Percentiles rank a stretch among this genome's conserved stretches.
Conservation (phyloP, 2,113 vertebrate species). For the Oreotrochilus melanogaster region DNA sequence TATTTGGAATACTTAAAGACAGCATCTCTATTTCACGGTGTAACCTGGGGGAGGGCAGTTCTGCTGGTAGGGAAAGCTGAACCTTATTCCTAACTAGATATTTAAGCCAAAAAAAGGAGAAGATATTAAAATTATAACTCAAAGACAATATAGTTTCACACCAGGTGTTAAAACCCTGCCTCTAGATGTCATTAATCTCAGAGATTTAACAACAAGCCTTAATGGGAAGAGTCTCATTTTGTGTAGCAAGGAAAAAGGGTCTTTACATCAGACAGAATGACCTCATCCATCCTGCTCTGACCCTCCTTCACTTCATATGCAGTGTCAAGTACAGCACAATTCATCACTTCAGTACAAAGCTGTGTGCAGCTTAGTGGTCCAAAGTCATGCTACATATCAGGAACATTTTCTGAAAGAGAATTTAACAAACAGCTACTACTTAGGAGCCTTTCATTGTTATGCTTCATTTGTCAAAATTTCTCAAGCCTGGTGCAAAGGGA, state of each 20-base stretch:
- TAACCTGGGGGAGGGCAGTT: not conserved
- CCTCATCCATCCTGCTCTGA: slow-evolving; percentile 5
- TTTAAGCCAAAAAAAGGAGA: not conserved
- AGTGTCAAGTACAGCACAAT: slow-evolving; percentile 10
- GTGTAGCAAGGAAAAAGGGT: not conserved
- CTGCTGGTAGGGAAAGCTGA: not conserved
- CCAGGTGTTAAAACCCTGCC: slow-evolving; percentile 1
- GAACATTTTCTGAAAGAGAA: not conserved
- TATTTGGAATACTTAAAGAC: not conserved
- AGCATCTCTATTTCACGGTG: not conserved
- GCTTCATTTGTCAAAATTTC: not conserved
- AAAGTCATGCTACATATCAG: not conserved
- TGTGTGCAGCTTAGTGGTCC: not conserved
- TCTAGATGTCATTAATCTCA: not conserved
- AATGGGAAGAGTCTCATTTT: not conserved
- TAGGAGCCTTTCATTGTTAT: not conserved
- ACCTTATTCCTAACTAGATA: not conserved
- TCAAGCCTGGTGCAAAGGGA: not conserved
- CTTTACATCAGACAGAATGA: slow-evolving; percentile 19
- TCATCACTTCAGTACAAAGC: slow-evolving; percentile 36
- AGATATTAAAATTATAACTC: not conserved
- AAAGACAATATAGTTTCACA: slow-evolving; percentile 13
- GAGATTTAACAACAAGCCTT: slow-evolving; percentile 13
- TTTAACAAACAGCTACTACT: not conserved
- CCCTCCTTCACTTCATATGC: slow-evolving; percentile 9